Base-by-base conservation (phyloP, 2,888 invertebrate species). In the Pycnomerus fuliginosus region DNA sequence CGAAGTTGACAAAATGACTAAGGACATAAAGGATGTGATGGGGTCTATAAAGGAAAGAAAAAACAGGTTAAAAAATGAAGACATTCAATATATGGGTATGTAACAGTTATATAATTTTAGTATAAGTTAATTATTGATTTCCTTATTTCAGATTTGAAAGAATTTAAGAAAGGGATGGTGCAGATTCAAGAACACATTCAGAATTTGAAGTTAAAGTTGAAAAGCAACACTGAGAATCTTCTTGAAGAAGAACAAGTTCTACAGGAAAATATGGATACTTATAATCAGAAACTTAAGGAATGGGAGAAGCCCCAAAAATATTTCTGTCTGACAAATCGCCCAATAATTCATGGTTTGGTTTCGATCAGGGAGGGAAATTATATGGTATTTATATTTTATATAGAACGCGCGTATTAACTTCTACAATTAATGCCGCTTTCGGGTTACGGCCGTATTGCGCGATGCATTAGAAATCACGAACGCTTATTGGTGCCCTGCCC, bases 101-200 rank as follows among this genome's bases (percentile, higher is more conserved):
- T n/a, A n/a, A n/a, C n/a, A n/a, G n/a, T n/a, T n/a, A n/a, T n/a
- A n/a, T n/a, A 12, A 17, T 23, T 10, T 16, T 22, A 14, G 12
- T 29, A 29, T 7, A 20, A 20, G 12, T 29, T 29, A 11, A 16
- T 3, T 3, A 12, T 7, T 33, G 16, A 3, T 37, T 37, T n/a
- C 8, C 10, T 11, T 10, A 23, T 41, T 33, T 24, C n/a, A 65
- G 68, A 68, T 56, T 55, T 67, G 10, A 58, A 60, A 23, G 46
- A 48, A 38, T 62, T 68, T 28, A 65, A 67, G 55, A 55, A 52
- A 27, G 61, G 64, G 34, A 64, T 69, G 62, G 53, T 62, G 12
- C 27, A 45, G 2, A 55, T 69, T 5, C 63, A 67, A 52, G 62
- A 62, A 16, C 63, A 56, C 29, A 62, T 67, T 35, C 55, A 62